These are phyloP conservation scores for Indicator indicator DNA, from an alignment of 2,113 vertebrate genomes.

Conservation along the genomic window DNA sequence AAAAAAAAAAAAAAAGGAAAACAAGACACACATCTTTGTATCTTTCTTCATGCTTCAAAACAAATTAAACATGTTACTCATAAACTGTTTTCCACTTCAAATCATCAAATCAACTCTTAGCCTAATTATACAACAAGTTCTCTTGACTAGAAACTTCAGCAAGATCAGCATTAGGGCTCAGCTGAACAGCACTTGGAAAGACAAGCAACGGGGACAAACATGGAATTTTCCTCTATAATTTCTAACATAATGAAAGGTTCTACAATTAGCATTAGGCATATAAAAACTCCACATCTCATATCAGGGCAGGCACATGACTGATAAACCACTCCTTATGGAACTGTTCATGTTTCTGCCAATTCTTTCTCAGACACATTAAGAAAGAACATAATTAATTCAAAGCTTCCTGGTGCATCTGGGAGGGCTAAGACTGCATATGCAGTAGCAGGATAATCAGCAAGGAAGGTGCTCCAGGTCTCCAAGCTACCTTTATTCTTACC, in stretches of 20 bases:
- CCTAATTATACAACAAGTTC: neutral
- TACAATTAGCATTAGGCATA: neutral
- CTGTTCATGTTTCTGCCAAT: neutral
- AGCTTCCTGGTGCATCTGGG: neutral
- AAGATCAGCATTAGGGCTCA: neutral
- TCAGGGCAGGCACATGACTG: rapidly evolving
- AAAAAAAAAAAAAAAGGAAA: neutral
- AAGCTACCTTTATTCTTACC: neutral
- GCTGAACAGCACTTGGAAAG: neutral
- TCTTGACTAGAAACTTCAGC: neutral
- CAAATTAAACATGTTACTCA: neutral
- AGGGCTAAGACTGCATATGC: rapidly evolving
- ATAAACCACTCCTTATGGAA: neutral
- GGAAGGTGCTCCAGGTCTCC: neutral
- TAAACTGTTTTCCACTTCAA: neutral
- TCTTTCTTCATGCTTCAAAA: neutral
- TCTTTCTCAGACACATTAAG: neutral
- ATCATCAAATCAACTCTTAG: neutral
- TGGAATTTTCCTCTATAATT: neutral
- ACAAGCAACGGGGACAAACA: neutral
- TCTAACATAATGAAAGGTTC: neutral
- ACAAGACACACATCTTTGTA: neutral
- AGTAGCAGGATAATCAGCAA: neutral
- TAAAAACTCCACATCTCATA: neutral
- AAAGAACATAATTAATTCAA: neutral